Evolutionary conservation across 2,113 vertebrate species (phyloP), one percentile per base, ranked within the genome.

Genomic region (Probosciger aterrimus): DNA sequence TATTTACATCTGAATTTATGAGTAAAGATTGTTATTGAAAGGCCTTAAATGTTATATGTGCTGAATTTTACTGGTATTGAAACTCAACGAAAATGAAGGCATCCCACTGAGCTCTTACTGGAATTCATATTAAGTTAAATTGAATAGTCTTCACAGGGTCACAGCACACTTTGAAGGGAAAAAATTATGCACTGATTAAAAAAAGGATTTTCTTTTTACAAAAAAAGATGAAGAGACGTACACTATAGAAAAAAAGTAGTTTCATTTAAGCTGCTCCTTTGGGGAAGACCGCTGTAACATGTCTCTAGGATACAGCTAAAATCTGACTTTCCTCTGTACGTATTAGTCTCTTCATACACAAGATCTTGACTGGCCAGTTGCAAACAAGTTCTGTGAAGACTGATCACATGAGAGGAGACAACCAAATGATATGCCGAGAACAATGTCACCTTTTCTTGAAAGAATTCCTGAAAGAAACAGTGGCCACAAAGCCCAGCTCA

Each of bases 371-470:
- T 20, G 37, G 22, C 3, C 59, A 83, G 24, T 14, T 41, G 24
- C 11, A 84, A 88, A 69, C 9, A 78, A 86, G 28, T 84, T 75
- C 22, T 57, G 59, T 73, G 59, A 90, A 82, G 30, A 43, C 6
- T 50, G 14, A 27, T 60, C 33, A 77, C n/a, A n/a, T 10, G 15
- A 90, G n/a, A 85, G 14, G 20, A 52, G 31, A 52, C 18, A 93
- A 82, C 0, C n/a, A 84, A 84, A 79, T 13, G 1, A 55, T 19
- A 53, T 0, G 0, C 11, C 18, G 5, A 67, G 64, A 62, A 69
- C 47, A 69, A 14, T 4, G 6, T 24, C 49, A 37, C 3, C 11
- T 46, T 20, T 50, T 70, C 37, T 52, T 64, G 33, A 81, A 47
- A 47, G n/a, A 23, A 9, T 8, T 75, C 39, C 74, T 44, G 10